phyloP scores from a whole-genome alignment of 1,140 invertebrate species.

The Drosophila nigrodunni region DNA sequence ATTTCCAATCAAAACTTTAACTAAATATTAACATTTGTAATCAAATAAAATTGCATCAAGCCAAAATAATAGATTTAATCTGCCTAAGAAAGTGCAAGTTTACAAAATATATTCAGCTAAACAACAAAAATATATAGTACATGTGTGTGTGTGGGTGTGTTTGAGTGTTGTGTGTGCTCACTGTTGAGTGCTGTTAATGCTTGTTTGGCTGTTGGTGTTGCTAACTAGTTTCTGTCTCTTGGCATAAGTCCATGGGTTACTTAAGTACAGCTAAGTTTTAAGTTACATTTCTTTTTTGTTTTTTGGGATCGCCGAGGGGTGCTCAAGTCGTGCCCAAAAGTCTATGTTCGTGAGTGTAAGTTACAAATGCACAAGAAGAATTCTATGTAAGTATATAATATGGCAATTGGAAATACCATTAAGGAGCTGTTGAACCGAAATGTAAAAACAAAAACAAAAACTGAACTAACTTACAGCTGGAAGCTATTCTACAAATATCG shows the following conservation, averaged over 20 bases:
- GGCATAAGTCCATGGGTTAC: constrained; percentile 29
- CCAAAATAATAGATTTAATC: not conserved
- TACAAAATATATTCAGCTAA: constrained; percentile 8
- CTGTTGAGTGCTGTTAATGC: not conserved
- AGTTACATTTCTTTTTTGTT: not conserved
- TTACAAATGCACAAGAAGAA: constrained; percentile 48
- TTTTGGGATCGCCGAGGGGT: constrained; percentile 7
- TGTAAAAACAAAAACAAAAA: not conserved
- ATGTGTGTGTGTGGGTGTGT: constrained; percentile 1
- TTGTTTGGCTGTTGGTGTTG: not conserved
- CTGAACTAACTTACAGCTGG: not conserved
- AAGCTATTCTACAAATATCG: not conserved
- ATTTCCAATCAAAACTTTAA: not conserved
- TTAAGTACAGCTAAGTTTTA: constrained; percentile 42
- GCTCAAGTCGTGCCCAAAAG: constrained; percentile 24
- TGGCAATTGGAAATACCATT: constrained; percentile 2
- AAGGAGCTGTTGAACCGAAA: not conserved
- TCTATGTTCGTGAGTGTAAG: constrained; percentile 33
- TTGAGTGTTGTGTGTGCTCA: constrained; percentile 8
- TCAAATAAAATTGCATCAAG: no score
- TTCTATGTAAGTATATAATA: constrained; percentile 7
- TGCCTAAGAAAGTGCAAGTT: constrained; percentile 13
- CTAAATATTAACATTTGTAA: not conserved
- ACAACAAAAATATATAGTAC: constrained; percentile 8
- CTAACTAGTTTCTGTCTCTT: constrained; percentile 1